Evolutionary conservation across 2,888 invertebrate genomes (phyloP).

Genomic region (Cerastoderma edule): DNA sequence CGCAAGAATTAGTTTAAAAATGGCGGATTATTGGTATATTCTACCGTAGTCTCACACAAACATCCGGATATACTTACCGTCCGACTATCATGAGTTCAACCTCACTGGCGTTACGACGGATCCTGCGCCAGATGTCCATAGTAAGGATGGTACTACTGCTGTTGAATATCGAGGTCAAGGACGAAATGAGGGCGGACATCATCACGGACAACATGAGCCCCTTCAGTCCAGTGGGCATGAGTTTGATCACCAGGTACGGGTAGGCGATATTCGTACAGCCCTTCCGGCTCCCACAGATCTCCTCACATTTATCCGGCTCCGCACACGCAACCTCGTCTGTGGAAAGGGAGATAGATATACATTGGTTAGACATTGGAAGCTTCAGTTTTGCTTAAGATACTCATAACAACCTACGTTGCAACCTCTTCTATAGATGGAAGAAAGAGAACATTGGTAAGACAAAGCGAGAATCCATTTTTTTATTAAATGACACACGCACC

Average conservation of each 20-base stretch:
- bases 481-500: no score
- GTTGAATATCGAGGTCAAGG: constrained; percentile 85
- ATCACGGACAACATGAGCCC: constrained; percentile 85
- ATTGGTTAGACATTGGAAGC: no score
- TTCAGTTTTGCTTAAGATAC: no score
- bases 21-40: not conserved
- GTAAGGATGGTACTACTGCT: constrained; percentile 85
- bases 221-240: constrained; percentile 84
- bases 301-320: constrained; percentile 82
- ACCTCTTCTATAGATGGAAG: no score
- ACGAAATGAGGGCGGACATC: constrained; percentile 85
- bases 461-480: no score
- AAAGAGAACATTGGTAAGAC: no score
- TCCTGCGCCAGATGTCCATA: constrained; percentile 84
- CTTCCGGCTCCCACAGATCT: constrained; percentile 82
- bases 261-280: constrained; percentile 86
- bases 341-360: no score
- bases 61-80: constrained; percentile 66
- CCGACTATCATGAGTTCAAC: constrained; percentile 85
- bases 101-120: constrained; percentile 82
- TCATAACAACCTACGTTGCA: no score
- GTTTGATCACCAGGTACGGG: constrained; percentile 84
- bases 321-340: constrained; percentile 85
- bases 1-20: no score
- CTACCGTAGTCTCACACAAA: not conserved